A percentile compares a stretch with the other conserved stretches of the same genome.
phyloP scores from a whole-genome alignment of 2,113 vertebrate genomes.

The Garra rufa region DNA sequence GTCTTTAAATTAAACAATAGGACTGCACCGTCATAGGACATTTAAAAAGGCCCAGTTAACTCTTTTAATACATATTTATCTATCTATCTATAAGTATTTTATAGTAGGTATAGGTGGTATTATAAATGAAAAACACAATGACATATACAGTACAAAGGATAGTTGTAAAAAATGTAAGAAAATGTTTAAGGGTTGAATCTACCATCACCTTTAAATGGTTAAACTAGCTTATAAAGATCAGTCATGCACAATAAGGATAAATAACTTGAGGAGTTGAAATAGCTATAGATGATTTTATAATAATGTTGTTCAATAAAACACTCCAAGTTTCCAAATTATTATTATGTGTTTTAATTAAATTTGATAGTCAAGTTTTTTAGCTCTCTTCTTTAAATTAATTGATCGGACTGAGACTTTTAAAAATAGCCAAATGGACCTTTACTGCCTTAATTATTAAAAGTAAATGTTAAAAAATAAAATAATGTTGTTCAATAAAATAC shows the following conservation, averaged over 20 bases:
- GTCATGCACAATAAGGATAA: background rate
- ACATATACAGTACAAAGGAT: background rate
- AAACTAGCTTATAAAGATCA: background rate
- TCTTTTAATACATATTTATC: too few relatives aligned
- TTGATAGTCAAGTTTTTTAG: background rate
- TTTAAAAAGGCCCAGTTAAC: too few relatives aligned
- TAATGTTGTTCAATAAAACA: too few relatives aligned
- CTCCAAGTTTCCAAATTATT: too few relatives aligned
- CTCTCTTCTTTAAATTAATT: background rate
- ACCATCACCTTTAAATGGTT: background rate
- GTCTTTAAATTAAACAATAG: background rate
- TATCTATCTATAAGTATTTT: too few relatives aligned
- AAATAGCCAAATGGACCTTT: too few relatives aligned
- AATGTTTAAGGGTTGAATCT: background rate
- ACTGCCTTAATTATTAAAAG: background rate
- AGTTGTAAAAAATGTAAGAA: background rate
- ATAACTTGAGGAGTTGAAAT: background rate
- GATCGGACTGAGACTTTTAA: background rate
- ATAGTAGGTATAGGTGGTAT: background rate
- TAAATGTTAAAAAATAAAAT: background rate
- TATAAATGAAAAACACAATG: background rate
- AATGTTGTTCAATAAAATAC: too few relatives aligned
- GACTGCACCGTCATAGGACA: too few relatives aligned
- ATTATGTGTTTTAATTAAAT: background rate
- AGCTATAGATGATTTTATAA: too few relatives aligned